Conservation (phyloP, 1,140 invertebrate genomes). For the Saccostrea echinata region DNA sequence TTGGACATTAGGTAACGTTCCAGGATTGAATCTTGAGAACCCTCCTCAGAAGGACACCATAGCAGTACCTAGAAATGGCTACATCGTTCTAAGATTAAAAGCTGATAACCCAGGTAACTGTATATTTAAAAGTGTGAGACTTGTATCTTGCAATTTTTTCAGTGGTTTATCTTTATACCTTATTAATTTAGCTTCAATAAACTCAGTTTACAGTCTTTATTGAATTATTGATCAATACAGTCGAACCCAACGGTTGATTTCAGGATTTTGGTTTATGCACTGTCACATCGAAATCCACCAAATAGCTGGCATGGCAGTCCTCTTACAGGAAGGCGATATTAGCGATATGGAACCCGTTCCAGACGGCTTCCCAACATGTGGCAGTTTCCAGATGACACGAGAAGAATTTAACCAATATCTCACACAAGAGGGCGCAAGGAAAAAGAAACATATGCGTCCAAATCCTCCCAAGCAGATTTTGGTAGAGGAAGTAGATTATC, state of each 20-base stretch:
- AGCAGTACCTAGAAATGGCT: conserved; percentile 46
- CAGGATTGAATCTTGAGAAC: conserved; percentile 47
- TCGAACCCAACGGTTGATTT: background rate
- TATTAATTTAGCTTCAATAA: no score
- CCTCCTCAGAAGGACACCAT: conserved; percentile 55
- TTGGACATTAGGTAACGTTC: conserved; percentile 45
- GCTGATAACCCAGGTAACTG: conserved; percentile 55
- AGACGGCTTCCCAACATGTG: conserved; percentile 47
- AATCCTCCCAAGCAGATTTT: background rate
- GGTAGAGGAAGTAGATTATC: conserved; percentile 6
- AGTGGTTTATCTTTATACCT: no score
- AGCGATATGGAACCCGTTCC: conserved; percentile 39
- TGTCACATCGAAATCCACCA: conserved; percentile 60
- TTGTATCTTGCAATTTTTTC: no score
- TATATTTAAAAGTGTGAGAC: background rate
- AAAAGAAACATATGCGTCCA: background rate
- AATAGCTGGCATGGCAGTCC: conserved; percentile 55
- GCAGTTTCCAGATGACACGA: conserved; percentile 21
- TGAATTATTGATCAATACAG: background rate
- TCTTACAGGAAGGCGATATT: conserved; percentile 50
- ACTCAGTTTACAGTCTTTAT: no score
- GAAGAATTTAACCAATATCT: conserved; percentile 20
- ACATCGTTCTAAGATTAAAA: conserved; percentile 48
- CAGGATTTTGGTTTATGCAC: conserved; percentile 61
- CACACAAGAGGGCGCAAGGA: background rate